A percentile compares a stretch with the other conserved stretches of the same genome.
Evolutionary conservation across 1,140 invertebrate genomes (phyloP).

Genomic region (Coelopa frigida): DNA sequence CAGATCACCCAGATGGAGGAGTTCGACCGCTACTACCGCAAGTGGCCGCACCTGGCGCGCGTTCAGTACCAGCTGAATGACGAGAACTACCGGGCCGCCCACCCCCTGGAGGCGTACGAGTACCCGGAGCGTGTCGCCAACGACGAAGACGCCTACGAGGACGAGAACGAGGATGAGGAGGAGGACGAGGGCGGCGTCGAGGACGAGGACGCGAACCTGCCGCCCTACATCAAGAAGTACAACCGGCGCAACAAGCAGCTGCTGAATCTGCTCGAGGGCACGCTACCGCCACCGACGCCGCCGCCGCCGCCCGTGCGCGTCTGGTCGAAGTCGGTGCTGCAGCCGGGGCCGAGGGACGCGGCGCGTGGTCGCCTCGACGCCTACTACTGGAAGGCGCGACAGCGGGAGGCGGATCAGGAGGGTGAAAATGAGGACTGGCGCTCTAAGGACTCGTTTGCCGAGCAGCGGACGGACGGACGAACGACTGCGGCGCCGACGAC

Average conservation of each 20-base stretch:
- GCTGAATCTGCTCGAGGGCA: conserved; percentile 36
- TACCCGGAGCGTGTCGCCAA: no score
- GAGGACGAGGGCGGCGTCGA: conserved; percentile 30
- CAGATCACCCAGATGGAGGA: conserved; percentile 38
- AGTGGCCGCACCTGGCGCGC: conserved; percentile 38
- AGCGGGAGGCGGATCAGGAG: conserved; percentile 8
- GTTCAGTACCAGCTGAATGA: conserved; percentile 37
- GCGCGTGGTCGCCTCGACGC: conserved; percentile 26
- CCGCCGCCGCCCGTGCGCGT: background rate
- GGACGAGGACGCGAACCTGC: conserved; percentile 32
- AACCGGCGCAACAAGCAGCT: conserved; percentile 38
- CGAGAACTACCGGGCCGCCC: conserved; percentile 29
- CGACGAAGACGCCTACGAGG: conserved; percentile 29
- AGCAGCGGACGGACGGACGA: conserved; percentile 13
- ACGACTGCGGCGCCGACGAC: background rate
- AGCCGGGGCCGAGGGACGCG: conserved; percentile 19
- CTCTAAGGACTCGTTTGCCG: conserved; percentile 18
- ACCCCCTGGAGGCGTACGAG: conserved; percentile 15
- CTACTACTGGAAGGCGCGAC: conserved; percentile 29
- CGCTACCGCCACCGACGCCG: conserved; percentile 21
- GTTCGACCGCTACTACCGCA: conserved; percentile 36
- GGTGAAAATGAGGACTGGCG: conserved; percentile 4
- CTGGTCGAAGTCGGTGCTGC: conserved; percentile 19
- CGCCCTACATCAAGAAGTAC: conserved; percentile 40
- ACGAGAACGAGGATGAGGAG: conserved; percentile 32